phyloP scores from a whole-genome alignment of 2,113 vertebrate species.

The Vulpes ferrilata region DNA sequence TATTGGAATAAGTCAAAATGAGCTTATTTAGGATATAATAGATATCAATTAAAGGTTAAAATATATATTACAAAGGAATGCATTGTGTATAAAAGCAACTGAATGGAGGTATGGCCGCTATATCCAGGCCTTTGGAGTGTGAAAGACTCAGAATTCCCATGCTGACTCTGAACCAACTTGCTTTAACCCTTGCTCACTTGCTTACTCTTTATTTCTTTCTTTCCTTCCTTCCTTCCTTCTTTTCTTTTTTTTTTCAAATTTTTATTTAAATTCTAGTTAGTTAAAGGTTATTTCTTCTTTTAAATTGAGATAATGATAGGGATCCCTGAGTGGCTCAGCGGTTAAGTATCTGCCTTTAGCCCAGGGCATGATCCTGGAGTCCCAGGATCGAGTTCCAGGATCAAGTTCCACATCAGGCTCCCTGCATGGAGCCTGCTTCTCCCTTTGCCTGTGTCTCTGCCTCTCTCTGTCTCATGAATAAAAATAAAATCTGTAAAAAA shows the following conservation, averaged over 20 bases:
- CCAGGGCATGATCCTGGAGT: too few species aligned
- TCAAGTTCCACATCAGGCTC: too few species aligned
- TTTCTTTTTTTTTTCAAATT: neutral
- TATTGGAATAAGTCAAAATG: constrained; percentile 32
- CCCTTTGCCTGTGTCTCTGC: too few species aligned
- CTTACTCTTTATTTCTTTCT: too few species aligned
- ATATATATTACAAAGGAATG: neutral
- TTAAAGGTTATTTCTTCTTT: neutral
- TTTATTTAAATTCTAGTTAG: neutral
- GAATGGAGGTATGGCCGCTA: neutral
- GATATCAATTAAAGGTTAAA: constrained; percentile 4
- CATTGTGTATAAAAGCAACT: neutral
- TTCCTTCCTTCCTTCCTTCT: neutral
- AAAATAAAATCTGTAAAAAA: too few species aligned
- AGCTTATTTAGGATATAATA: constrained; percentile 7
- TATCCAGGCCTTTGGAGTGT: neutral
- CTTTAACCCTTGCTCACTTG: neutral
- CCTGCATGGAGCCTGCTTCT: too few species aligned
- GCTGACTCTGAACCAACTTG: neutral
- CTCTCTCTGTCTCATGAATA: too few species aligned
- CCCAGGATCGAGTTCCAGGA: too few species aligned
- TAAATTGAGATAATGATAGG: neutral
- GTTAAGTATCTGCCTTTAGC: too few species aligned
- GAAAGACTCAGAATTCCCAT: neutral
- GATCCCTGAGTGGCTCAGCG: too few species aligned